phyloP scores from a whole-genome alignment of 2,797 vertebrate species.

The Petrocephalus schoutedeni region DNA sequence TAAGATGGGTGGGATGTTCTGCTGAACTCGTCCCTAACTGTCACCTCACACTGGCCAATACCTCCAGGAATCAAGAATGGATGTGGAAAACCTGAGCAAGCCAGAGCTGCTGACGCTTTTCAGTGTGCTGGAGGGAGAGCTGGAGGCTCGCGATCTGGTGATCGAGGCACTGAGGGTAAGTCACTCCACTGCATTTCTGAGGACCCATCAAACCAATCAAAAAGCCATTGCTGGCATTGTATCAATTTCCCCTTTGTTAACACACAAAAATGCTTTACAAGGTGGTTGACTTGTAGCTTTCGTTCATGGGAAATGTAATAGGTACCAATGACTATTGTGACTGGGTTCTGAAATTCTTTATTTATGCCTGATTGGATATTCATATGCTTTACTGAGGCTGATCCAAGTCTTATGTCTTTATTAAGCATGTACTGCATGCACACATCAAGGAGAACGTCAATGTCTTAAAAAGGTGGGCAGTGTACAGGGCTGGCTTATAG shows the following conservation, averaged over 20 bases:
- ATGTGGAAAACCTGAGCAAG: constrained; percentile 95
- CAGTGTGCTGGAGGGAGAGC: constrained; percentile 91
- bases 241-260: not conserved
- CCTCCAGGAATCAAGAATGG: constrained; percentile 83
- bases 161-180: constrained; percentile 93
- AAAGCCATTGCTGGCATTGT: not conserved
- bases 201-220: not conserved
- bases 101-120: constrained; percentile 91
- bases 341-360: not conserved
- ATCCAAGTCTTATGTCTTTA: not conserved
- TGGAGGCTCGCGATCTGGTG: constrained; percentile 93
- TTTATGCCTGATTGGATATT: not conserved
- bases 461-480: not conserved
- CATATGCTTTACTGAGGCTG: not conserved
- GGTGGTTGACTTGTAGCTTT: not conserved
- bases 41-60: constrained; percentile 23
- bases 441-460: not conserved
- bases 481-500: not conserved
- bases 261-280: not conserved
- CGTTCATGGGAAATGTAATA: not conserved
- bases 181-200: constrained; percentile 11
- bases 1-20: not conserved
- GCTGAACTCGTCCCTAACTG: not conserved
- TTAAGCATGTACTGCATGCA: not conserved
- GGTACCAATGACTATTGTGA: not conserved